Evolutionary conservation across 2,113 vertebrate genomes (phyloP).

Genomic region (Serilophus lunatus): DNA sequence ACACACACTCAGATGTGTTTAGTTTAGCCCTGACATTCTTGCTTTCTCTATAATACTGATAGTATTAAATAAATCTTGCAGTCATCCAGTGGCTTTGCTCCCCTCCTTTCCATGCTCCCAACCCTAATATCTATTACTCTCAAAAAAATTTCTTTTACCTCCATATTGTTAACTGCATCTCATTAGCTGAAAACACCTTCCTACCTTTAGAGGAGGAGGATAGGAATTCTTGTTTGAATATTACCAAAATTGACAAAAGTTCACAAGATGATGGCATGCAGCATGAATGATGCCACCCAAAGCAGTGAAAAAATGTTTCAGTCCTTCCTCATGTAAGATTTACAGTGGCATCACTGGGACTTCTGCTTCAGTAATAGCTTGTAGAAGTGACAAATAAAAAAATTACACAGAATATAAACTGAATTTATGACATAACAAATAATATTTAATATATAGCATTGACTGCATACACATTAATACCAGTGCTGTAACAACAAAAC

Average conservation of each 20-base stretch:
- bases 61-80: not conserved
- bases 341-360: not conserved
- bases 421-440: constrained; percentile 64
- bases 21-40: not conserved
- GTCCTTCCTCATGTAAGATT: not conserved
- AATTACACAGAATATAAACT: not conserved
- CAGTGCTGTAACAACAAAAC: constrained; percentile 73
- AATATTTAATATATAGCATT: constrained; percentile 76
- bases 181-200: not conserved
- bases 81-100: not conserved
- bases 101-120: not conserved
- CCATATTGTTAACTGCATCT: not conserved
- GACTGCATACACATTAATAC: constrained; percentile 72
- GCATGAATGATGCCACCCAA: not conserved
- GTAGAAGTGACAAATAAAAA: not conserved
- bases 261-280: not conserved
- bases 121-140: not conserved
- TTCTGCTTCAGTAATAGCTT: not conserved
- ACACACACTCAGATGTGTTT: not conserved
- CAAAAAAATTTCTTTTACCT: not conserved
- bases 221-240: not conserved
- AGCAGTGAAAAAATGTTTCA: not conserved
- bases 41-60: not conserved
- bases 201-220: not conserved
- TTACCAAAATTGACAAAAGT: not conserved